A percentile compares a stretch with the other conserved stretches of the same genome.
These are phyloP conservation scores for Rattus rattus DNA, from an alignment of 2,113 vertebrate genomes.

Conservation along the genomic window DNA sequence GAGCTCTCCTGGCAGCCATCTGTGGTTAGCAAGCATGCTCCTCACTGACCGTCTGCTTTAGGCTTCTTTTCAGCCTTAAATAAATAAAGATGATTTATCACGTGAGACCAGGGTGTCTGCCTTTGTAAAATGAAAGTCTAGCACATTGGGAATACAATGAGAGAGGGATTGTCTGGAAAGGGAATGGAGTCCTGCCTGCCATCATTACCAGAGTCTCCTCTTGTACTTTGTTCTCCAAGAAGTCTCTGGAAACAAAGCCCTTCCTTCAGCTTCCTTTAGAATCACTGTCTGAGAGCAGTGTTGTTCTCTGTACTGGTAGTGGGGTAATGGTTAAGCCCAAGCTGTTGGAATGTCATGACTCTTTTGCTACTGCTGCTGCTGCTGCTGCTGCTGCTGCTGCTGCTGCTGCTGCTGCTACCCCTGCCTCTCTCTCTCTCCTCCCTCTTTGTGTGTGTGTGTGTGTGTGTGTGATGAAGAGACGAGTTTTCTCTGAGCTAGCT, in stretches of 20 bases:
- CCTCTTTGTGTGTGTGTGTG: background rate
- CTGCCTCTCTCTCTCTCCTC: background rate
- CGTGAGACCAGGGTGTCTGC: conserved; percentile 16
- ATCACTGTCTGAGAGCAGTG: background rate
- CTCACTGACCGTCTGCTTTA: background rate
- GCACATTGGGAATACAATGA: background rate
- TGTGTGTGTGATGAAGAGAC: background rate
- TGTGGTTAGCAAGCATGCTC: background rate
- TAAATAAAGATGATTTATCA: conserved; percentile 52
- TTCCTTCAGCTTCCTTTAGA: background rate
- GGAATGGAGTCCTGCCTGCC: background rate
- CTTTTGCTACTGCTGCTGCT: too few relatives aligned
- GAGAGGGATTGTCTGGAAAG: background rate
- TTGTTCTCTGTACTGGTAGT: background rate
- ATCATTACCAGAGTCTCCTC: accelerated
- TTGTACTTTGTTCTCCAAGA: background rate
- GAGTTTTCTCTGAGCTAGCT: background rate
- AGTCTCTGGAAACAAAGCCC: background rate
- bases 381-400: too few relatives aligned
- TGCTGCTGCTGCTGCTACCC: too few relatives aligned
- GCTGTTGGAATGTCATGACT: background rate
- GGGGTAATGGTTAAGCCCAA: background rate
- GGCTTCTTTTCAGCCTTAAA: conserved; percentile 26
- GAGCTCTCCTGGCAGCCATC: background rate
- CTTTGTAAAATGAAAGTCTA: background rate